A percentile compares a stretch with the other conserved stretches of the same genome.
Evolutionary conservation across 30 jellyfish, hydroid and myxozoan genomes (phyloP).

Genomic region (Haliclystus octoradiatus): DNA sequence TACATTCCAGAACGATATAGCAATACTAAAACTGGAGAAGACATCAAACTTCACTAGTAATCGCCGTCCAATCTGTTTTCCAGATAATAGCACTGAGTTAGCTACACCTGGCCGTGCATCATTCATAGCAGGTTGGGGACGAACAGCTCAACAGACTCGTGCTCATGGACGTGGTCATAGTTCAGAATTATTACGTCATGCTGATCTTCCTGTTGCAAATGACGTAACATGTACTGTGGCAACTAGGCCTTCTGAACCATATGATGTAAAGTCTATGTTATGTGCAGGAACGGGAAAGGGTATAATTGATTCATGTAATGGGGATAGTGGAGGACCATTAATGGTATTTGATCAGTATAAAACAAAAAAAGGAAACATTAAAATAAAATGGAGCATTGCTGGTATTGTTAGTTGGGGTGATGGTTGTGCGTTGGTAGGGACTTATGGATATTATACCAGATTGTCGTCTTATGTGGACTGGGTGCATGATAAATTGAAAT

Average conservation of each 20-base stretch:
- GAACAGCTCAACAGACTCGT: conserved; percentile 3
- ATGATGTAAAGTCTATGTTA: conserved; percentile 5
- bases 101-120: conserved; percentile 1
- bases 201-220: conserved; percentile 8
- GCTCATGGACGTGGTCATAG: neutral
- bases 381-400: conserved; percentile 8
- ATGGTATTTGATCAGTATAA: conserved; percentile 7
- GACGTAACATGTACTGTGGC: conserved; percentile 4
- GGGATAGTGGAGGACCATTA: conserved; percentile 49
- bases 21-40: conserved; percentile 13
- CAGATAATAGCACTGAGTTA: conserved; percentile 1
- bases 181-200: conserved; percentile 1
- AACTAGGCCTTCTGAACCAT: neutral
- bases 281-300: conserved; percentile 42
- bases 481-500: conserved; percentile 10
- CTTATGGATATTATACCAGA: conserved; percentile 22
- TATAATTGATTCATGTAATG: conserved; percentile 23
- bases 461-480: conserved; percentile 12
- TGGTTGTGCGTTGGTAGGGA: conserved; percentile 24
- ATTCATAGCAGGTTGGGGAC: conserved; percentile 34
- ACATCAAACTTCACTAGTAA: conserved; percentile 7
- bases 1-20: conserved; percentile 19
- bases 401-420: conserved; percentile 50
- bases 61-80: conserved; percentile 21
- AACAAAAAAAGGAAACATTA: neutral